Evolutionary conservation across 2,113 vertebrate genomes (phyloP).

Genomic region (Microtus oregoni): DNA sequence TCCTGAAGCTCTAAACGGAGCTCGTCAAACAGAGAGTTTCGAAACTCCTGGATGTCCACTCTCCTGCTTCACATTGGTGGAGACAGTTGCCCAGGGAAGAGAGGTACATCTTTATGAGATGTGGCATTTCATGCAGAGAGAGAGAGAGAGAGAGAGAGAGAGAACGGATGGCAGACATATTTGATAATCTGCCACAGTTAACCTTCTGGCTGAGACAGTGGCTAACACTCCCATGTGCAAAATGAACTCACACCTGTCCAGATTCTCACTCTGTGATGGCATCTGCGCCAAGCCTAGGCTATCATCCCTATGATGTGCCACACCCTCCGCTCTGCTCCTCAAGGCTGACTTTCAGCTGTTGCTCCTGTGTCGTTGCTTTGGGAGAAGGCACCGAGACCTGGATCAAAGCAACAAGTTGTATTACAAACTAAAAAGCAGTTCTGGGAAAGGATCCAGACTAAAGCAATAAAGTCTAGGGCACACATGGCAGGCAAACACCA

Average conservation of each 20-base stretch:
- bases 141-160: neutral
- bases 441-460: neutral
- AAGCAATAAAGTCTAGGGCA: neutral
- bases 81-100: neutral
- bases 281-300: neutral
- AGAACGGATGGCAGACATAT: neutral
- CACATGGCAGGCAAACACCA: neutral
- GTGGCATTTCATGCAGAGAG: neutral
- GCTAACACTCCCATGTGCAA: neutral
- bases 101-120: neutral
- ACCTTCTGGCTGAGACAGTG: neutral
- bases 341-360: neutral
- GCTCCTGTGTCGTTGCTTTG: neutral
- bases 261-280: neutral
- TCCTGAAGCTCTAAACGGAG: slow-evolving; percentile 16
- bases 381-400: neutral
- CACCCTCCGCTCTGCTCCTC: neutral
- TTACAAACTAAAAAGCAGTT: neutral
- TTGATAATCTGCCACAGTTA: neutral
- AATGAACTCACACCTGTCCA: neutral
- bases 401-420: neutral
- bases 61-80: neutral
- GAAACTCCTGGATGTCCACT: neutral
- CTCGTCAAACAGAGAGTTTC: neutral
- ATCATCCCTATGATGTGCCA: too few relatives aligned